Base-by-base conservation (phyloP, 2,888 invertebrate genomes). In the Zele albiditarsus region DNA sequence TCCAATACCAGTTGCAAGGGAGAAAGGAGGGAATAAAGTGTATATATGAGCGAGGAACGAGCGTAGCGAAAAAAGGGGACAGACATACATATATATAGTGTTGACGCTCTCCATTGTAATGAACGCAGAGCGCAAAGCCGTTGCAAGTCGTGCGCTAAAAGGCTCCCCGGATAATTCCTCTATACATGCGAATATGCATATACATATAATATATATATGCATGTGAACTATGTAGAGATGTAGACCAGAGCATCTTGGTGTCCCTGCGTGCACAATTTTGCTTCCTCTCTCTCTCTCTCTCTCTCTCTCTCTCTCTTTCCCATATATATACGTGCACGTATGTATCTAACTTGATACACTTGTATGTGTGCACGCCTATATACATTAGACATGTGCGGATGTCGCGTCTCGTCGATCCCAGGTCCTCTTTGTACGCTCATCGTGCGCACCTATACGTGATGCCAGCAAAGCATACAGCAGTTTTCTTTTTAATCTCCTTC, bases 371-470 rank as follows among this genome's bases (percentile, higher is more conserved):
- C 20, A 63, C 14, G 53, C 25, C 25, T 31, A 68, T 49, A 60
- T 53, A 62, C 73, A 74, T 68, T 73, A 73, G 73, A 60, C 67
- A 73, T 73, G 66, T 73, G 65, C 58, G 60, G 67, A 73, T 73
- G 65, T 65, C 33, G 57, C 63, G 42, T 68, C 68, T 68, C 72
- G 72, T 73, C 72, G 66, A 66, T 66, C 57, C 46, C 71, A 46
- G 28, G 33, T 60, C 49, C 62, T 71, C 73, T 74, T 74, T 74
- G 73, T 74, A 46, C 49, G 60, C 73, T 60, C 69, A 74, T 74
- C 62, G 69, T 68, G 73, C 68, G 68, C 62, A 63, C 73, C 67
- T 67, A 67, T 38, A 53, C 53, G 53, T 53, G 53, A 67, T 73
- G 67, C 67, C 73, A 73, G 58, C 46, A 63, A 63, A 33, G 63